Evolutionary conservation across 2,797 vertebrate genomes (phyloP).

Genomic region (Octomys mimax): DNA sequence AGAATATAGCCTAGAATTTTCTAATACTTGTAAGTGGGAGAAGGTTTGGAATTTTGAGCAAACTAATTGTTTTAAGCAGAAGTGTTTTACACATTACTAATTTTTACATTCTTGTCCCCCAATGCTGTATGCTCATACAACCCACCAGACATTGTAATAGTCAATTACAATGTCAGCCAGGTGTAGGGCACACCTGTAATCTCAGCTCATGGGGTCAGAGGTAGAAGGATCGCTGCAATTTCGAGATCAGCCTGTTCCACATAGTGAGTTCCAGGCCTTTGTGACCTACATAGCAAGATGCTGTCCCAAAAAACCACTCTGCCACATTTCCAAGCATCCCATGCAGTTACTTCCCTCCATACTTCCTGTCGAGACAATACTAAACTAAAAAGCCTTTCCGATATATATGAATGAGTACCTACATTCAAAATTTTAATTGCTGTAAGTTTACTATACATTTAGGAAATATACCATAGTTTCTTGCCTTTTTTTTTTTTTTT

Average conservation of each 20-base stretch:
- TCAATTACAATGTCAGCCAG: neutral
- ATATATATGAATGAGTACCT: neutral
- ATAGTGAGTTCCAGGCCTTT: neutral
- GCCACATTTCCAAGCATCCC: neutral
- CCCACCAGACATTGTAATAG: neutral
- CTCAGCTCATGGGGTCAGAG: neutral
- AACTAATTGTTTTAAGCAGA: slow-evolving; percentile 7
- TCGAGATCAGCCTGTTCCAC: no score
- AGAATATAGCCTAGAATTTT: slow-evolving; percentile 42
- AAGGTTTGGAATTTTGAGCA: neutral
- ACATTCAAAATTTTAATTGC: neutral
- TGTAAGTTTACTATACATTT: neutral
- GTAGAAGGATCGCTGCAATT: neutral
- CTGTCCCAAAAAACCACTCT: neutral
- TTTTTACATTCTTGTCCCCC: slow-evolving; percentile 1
- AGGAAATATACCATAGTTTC: neutral
- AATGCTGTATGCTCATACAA: neutral
- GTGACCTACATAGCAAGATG: neutral
- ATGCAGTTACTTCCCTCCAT: neutral
- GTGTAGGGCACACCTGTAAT: neutral
- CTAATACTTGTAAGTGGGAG: neutral
- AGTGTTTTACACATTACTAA: neutral
- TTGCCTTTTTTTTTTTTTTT: no score
- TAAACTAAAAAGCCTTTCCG: neutral
- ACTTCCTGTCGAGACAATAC: neutral